Evolutionary conservation across 2,888 invertebrate species (phyloP), one percentile per base, ranked within the genome.

Genomic region (Aphidius colemani): DNA sequence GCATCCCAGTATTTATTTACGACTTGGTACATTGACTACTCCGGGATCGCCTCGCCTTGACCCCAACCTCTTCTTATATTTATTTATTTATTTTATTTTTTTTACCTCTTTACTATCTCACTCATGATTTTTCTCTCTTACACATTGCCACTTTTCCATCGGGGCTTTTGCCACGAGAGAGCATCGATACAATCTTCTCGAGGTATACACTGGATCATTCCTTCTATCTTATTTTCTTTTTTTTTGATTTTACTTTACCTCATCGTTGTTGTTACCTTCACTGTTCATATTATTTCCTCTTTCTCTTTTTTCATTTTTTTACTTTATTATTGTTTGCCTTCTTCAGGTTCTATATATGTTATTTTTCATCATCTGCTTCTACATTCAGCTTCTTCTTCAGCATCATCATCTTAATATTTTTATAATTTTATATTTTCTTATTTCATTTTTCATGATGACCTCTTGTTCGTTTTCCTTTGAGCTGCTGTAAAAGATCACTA

Each of bases 401-500:
- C 45, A 43, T 45, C 30, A 30, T 30, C 30, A 30, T 30, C 30
- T 30, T 30, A 30, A 30, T 30, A 30, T 30, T 30, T 30, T 30
- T 30, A 5, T 5, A 5, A 30, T 30, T 30, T 30, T 30, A 18
- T 18, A 18, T 30, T 30, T 30, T 30, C 3, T 30, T 30, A 30
- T 30, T 30, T 30, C 30, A 30, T 30, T 30, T 30, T 30, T 30
- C 30, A 30, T 30, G 30, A 30, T 30, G 30, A 30, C 30, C 30
- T 46, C 48, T 56, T 45, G 41, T 41, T 43, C 56, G 18, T n/a
- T 53, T 41, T 39, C 18, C 9, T 41, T 30, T 53, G n/a, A 53
- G 51, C 59, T 59, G 59, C 63, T 44, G 74, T 78, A 79, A 80
- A 81, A 79, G 76, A 79, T 80, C 79, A 77, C 75, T 77, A 77